Base-by-base conservation (phyloP, 2,888 invertebrate species). In the Apodemia zela region DNA sequence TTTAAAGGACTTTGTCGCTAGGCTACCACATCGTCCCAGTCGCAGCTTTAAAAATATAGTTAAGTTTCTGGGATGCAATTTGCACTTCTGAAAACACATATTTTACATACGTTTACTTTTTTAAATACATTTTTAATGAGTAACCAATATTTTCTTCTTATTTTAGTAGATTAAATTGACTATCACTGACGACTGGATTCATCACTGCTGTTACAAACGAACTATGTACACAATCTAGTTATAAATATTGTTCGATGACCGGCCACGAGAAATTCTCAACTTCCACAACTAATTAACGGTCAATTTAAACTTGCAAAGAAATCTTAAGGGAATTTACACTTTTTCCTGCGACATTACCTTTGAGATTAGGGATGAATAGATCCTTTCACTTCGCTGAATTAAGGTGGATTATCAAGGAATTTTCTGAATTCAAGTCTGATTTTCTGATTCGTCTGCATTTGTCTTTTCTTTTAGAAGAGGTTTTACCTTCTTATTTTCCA, bases 251-350 rank as follows among this genome's bases (percentile, higher is more conserved):
- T 17, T 47, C 45, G 17, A 47, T 2, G 45, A 17, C 8, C 15
- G 8, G 15, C 45, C 45, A 47, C n/a, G n/a, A 29, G 54, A 63
- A 63, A 61, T 47, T 21, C 42, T 61, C 38, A 45, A 65, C 60
- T 61, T 60, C 62, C 45, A 25, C 60, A 63, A 65, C 65, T 65
- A 65, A 66, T 66, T 66, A 65, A 65, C 60, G 61, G 38, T 45
- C 63, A 63, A 66, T 66, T 66, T 65, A 65, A 63, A 66, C 51
- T 66, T 66, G 21, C 49, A 25, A 54, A 60, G 61, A 61, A 54
- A 63, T 63, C 59, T 61, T 60, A n/a, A 38, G 49, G 54, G 58
- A 63, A 63, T 62, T 62, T 54, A 18, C 38, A 29, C 65, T 38
- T 62, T 62, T 49, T 18, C 61, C 49, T 10, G 61, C 13, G 58